These are phyloP conservation scores for Yponomeuta evonymella DNA, from an alignment of 2,888 invertebrate genomes.

Conservation along the genomic window DNA sequence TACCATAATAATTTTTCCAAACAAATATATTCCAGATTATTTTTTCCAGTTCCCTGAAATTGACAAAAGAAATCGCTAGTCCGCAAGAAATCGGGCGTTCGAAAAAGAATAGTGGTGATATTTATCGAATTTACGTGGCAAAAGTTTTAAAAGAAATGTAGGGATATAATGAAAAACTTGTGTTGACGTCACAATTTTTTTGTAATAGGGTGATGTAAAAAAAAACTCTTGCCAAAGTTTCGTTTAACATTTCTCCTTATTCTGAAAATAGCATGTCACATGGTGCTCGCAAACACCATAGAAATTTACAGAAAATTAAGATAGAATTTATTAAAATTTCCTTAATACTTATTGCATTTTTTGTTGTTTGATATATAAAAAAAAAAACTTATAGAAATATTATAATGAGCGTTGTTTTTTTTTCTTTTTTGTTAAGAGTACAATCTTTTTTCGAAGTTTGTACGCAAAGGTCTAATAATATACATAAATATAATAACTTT, in stretches of 20 bases:
- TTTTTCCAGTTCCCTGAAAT: neutral
- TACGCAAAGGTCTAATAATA: neutral
- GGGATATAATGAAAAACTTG: constrained; percentile 31
- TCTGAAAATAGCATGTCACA: neutral
- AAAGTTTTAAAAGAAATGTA: constrained; percentile 36
- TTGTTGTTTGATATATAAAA: neutral
- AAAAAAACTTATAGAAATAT: neutral
- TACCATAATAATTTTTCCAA: neutral
- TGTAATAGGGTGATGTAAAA: constrained; percentile 24
- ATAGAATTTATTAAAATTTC: neutral
- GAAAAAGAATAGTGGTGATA: constrained; percentile 42
- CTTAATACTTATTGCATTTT: neutral
- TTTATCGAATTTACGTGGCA: constrained; percentile 71
- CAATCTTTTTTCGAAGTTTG: neutral
- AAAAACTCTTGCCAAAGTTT: constrained; percentile 33
- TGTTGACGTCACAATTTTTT: constrained; percentile 36
- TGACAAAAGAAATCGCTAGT: neutral
- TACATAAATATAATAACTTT: neutral
- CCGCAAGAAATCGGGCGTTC: neutral
- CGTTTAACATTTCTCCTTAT: neutral
- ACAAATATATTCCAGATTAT: neutral
- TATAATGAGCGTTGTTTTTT: neutral
- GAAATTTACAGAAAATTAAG: neutral
- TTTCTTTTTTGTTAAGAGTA: neutral
- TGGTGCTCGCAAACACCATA: constrained; percentile 4